Evolutionary conservation across 53 echinoderm and acorn worm species (phyloP), one percentile per base, ranked within the genome.

Genomic region (Zoroaster sp.): DNA sequence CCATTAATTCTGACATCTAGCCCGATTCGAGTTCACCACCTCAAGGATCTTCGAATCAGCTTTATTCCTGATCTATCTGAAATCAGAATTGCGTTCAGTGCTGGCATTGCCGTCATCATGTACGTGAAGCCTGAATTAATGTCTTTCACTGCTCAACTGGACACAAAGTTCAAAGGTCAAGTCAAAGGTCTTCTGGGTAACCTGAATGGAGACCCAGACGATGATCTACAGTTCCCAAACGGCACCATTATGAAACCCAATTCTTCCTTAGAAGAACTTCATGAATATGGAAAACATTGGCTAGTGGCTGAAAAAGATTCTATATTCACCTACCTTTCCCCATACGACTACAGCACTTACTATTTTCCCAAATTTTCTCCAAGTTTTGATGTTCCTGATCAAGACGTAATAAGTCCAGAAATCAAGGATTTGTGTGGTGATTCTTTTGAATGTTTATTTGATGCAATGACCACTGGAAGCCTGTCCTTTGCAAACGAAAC

Each of bases 131-230:
- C 72, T 13, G 90, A 90, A 39, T 53, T 80, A 30, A 93, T 92
- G 93, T 90, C 93, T 32, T 93, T 90, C 67, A 79, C 87, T 2
- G 59, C 78, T 13, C 93, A 93, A 55, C 91, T 93, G 14, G 78
- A 91, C 36, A 78, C 21, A 28, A 55, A 67, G 7, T 93, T 93
- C 32, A 51, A 87, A 36, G 65, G 67, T 28, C 73, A 79, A 38
- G 74, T 88, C 43, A 35, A 63, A 18, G 93, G 93, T 5, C 90
- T 93, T 13, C 39, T 93, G 18, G 90, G 93, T 34, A 93, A 90
- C 34, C 77, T 90, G 6, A 90, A 93, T 44, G 93, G 77, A 31
- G 54, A 87, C 36, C 79, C 80, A 13, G 73, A 92, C 13, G 90
- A 93, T 34, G 90, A 90, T 34, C 70, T 90, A 15, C 68, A 68